Conservation (phyloP, 2,797 vertebrate genomes). For the Myiotriccus ornatus region DNA sequence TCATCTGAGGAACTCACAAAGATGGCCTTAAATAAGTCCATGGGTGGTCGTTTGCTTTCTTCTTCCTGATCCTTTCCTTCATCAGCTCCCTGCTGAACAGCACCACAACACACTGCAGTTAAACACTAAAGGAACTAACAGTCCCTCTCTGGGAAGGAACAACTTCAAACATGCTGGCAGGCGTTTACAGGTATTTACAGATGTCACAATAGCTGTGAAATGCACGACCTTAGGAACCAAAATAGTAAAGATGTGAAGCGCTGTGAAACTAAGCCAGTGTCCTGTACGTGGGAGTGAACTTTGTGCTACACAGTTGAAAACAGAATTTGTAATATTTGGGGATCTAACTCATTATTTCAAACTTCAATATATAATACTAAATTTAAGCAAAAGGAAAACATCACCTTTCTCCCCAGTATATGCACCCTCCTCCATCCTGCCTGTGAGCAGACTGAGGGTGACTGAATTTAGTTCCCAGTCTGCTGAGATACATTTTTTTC, state of each 20-base stretch:
- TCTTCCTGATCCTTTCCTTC: conserved; percentile 68
- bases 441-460: neutral
- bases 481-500: neutral
- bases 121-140: neutral
- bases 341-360: neutral
- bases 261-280: neutral
- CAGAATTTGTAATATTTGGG: neutral
- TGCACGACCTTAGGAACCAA: neutral
- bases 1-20: conserved; percentile 91
- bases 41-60: conserved; percentile 85
- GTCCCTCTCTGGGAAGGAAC: neutral
- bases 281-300: neutral
- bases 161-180: neutral
- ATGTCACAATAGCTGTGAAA: neutral
- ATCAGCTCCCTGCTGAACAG: conserved; percentile 17
- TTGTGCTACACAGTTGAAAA: neutral
- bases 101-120: neutral
- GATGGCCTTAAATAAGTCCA: conserved; percentile 96
- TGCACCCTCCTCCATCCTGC: neutral
- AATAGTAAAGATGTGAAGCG: neutral
- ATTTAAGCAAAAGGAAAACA: neutral
- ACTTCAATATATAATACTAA: neutral
- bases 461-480: neutral
- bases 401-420: neutral
- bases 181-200: neutral